Conservation (phyloP, 2,888 invertebrate genomes). For the Lacanobia oleracea region DNA sequence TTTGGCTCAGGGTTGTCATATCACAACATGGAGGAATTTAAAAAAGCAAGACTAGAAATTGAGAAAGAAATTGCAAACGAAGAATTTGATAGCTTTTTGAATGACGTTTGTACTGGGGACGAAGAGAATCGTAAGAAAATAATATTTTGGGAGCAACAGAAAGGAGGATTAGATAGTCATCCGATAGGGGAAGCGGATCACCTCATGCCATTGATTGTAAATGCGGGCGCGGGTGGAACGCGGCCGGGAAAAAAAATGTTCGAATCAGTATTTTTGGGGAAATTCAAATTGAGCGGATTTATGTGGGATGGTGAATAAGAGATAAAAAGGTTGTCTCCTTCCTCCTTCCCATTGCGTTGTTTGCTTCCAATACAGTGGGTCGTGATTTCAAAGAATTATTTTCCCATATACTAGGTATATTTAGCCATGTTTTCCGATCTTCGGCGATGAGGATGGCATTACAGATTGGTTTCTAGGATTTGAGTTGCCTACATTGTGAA, state of each 20-base stretch:
- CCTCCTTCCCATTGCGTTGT: not conserved
- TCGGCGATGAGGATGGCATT: too few relatives aligned
- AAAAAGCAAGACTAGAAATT: conserved; percentile 1
- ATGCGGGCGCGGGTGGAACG: conserved; percentile 71
- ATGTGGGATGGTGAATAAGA: conserved; percentile 67
- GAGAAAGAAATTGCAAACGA: conserved; percentile 39
- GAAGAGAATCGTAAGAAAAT: conserved; percentile 67
- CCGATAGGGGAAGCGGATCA: conserved; percentile 74
- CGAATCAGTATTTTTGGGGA: conserved; percentile 63
- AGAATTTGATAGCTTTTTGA: conserved; percentile 56
- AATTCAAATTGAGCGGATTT: conserved; percentile 73
- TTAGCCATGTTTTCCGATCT: too few relatives aligned
- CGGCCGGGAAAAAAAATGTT: conserved; percentile 69
- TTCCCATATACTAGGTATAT: too few relatives aligned
- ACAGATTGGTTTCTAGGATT: too few relatives aligned
- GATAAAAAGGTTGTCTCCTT: not conserved
- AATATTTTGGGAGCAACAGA: conserved; percentile 67
- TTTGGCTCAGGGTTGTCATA: conserved; percentile 77
- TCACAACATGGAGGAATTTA: conserved; percentile 56
- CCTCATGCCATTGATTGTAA: conserved; percentile 76
- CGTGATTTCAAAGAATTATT: too few relatives aligned
- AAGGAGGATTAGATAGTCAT: conserved; percentile 68
- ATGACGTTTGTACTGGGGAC: conserved; percentile 63
- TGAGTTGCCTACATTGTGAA: too few relatives aligned
- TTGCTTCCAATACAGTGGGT: too few relatives aligned